Evolutionary conservation across 2,888 invertebrate species (phyloP), one percentile per base, ranked within the genome.

Genomic region (Drosophila atroscutellata): DNA sequence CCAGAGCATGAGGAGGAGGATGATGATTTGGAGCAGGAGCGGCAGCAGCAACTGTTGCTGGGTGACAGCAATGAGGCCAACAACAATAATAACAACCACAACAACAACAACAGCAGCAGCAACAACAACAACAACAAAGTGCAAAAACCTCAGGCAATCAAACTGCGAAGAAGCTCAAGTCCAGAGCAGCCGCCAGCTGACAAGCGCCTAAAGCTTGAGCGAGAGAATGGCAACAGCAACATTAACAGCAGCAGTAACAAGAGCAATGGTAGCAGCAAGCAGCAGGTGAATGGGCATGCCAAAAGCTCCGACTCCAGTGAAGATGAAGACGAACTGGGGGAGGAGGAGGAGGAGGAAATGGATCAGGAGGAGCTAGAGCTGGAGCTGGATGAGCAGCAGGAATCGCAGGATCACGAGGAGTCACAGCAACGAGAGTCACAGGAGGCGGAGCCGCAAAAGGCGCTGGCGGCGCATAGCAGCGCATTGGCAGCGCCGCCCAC

Each of bases 391-490:
- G 73, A 62, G 36, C 77, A 74, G 30, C 57, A 51, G n/a, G 51
- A 54, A 0, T 49, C 61, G 26, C 80, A 72, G 7, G 76, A 80
- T 8, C 75, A 68, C 3, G 78, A 78, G 8, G 75, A 66, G 9
- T 65, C 63, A 20, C 70, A 66, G 24, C 49, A 24, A n/a, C 57
- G 49, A 18, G 50, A 52, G 18, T 50, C 50, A 39, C 37, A 39
- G 9, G 39, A 28, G 9, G 51, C 71, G 28, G 45, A 24, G 8
- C 45, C 45, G 15, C 45, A 45, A 15, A 2, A 15, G 24, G 73
- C 76, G 24, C 82, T 90, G 66, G 90, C 91, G 39, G 90, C 89
- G 32, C 91, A 86, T 36, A 90, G 81, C 60, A 91, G 82, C 77
- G 80, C 87, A 0, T 50, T 86, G 20, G 81, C 74, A 8, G 85